Conservation (phyloP, 2,797 vertebrate species). For the Florisuga fusca region DNA sequence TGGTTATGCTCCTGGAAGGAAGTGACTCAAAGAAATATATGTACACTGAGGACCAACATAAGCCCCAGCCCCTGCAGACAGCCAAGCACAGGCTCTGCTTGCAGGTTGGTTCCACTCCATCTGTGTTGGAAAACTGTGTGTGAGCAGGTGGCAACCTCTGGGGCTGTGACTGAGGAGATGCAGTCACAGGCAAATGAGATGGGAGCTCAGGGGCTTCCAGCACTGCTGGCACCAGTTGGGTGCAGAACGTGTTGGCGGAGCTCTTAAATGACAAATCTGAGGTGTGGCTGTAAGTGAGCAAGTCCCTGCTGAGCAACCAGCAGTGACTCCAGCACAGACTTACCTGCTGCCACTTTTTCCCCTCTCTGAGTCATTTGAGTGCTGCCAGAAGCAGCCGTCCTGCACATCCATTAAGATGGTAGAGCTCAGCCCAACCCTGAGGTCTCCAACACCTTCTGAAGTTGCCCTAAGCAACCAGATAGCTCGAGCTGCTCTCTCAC, state of each 20-base stretch:
- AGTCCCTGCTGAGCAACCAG: background rate
- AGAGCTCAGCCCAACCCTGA: background rate
- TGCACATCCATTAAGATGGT: background rate
- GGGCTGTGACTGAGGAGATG: accelerated
- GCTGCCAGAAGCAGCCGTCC: background rate
- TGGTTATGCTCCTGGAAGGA: background rate
- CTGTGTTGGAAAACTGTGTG: background rate
- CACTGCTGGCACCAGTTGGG: accelerated
- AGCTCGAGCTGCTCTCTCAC: background rate
- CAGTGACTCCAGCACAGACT: background rate
- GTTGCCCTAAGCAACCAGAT: accelerated
- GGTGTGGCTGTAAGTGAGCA: background rate
- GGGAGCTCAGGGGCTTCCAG: background rate
- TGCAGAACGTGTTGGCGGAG: background rate
- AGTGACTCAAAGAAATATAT: background rate
- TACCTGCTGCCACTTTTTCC: background rate
- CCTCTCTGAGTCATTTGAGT: background rate
- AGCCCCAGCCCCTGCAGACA: background rate
- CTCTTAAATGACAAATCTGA: background rate
- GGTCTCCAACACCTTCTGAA: background rate
- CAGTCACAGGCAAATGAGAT: background rate
- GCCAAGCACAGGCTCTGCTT: background rate
- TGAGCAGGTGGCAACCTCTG: background rate
- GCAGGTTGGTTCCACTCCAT: background rate
- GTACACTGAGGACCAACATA: background rate